Percentiles rank a stretch among this genome's conserved stretches.
Conservation (phyloP, 2,797 vertebrate genomes). For the Mus minutoides region DNA sequence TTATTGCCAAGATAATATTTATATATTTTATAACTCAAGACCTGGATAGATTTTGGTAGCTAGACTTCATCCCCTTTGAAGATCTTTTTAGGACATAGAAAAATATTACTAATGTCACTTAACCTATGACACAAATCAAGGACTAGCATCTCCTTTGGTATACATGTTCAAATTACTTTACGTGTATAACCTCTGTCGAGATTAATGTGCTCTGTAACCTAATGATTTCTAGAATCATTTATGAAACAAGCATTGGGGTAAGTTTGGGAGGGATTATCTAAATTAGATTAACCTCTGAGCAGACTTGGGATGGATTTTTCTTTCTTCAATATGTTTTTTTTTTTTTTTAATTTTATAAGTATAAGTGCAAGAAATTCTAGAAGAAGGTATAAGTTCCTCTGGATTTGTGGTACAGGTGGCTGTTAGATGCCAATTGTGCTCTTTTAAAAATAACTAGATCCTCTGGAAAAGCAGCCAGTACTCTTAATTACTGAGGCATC, state of each 20-base stretch:
- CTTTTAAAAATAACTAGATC: no score
- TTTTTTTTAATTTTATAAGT: neutral
- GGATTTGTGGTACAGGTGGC: neutral
- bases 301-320: neutral
- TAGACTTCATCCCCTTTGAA: neutral
- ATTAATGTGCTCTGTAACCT: neutral
- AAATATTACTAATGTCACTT: neutral
- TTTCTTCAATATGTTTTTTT: neutral
- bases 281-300: neutral
- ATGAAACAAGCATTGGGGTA: neutral
- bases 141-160: neutral
- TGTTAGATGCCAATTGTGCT: neutral
- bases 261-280: neutral
- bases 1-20: constrained; percentile 25
- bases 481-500: neutral
- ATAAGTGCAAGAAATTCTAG: neutral
- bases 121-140: neutral
- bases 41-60: neutral
- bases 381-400: no score
- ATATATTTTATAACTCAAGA: constrained; percentile 51
- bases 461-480: neutral
- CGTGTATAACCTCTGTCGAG: neutral
- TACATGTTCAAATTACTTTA: neutral
- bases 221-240: neutral
- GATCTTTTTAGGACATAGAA: neutral